Evolutionary conservation across 92 coral and sea anemone genomes (phyloP), one percentile per base, ranked within the genome.

Genomic region (Porites divaricata): DNA sequence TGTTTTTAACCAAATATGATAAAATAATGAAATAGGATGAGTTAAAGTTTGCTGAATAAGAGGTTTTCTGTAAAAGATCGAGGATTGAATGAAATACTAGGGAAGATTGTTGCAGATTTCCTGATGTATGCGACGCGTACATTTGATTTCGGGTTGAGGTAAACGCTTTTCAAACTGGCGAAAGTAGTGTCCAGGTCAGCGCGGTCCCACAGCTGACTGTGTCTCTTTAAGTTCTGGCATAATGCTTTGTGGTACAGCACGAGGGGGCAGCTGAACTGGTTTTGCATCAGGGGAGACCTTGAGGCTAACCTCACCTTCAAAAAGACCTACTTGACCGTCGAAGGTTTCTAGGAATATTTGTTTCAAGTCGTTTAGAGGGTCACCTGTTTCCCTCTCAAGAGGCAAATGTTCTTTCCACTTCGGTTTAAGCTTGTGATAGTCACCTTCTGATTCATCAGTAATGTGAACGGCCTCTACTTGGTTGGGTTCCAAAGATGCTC

Each of bases 331-430:
- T 59, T 87, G 93, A 50, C 93, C 90, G 45, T 90, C 92, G 54
- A 90, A 93, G 56, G 92, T 84, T n/a, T 90, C 62, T 2, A 83
- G 89, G 82, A 93, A 93, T 59, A 90, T 86, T 79, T 80, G 74
- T 57, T 84, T 84, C 1, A 84, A 86, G 84, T 92, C 95, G 78
- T 89, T 89, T 76, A 92, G 85, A 81, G 77, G 82, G 81, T 89
- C 80, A 15, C 91, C 93, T 48, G 93, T 89, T 75, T 83, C 83
- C 88, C 49, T 92, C 24, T 90, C 93, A 19, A 93, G 94, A 72
- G 89, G 94, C 45, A 90, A 70, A 14, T 93, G 90, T 51, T 90
- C 63, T 35, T 81, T 90, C 94, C 94, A 90, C 75, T 93, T 89
- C 81, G 77, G 71, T 67, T 76, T 67, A 67, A 88, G 90, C 62